These are phyloP conservation scores for Sphaerophoria rueppellii DNA, from an alignment of 2,888 invertebrate species.

Conservation along the genomic window DNA sequence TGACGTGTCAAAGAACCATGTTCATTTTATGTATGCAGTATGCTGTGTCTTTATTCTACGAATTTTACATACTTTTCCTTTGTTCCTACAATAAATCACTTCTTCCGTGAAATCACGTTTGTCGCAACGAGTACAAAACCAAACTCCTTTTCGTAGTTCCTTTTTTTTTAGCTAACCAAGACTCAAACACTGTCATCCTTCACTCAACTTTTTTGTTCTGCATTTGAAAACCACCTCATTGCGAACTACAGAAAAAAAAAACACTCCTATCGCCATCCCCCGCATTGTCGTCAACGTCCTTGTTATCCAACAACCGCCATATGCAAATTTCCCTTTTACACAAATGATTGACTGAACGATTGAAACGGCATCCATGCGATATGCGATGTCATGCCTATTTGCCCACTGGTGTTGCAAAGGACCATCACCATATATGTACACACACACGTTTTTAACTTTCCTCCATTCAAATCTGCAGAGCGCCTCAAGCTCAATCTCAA, in stretches of 20 bases:
- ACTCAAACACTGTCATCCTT: constrained; percentile 18
- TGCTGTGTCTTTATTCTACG: not conserved
- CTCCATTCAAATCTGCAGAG: not conserved
- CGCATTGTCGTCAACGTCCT: not conserved
- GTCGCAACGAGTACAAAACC: not conserved
- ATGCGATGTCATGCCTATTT: not conserved
- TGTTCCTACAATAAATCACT: constrained; percentile 6
- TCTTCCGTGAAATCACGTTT: not conserved
- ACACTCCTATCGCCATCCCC: not conserved
- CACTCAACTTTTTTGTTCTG: constrained; percentile 13
- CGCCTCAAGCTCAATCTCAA: constrained; percentile 4
- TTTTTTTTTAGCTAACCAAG: constrained; percentile 15
- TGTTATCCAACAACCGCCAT: not conserved
- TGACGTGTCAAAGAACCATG: not conserved
- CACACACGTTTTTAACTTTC: not conserved
- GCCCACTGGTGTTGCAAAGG: not conserved
- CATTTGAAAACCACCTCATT: not conserved
- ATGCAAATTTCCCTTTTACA: constrained; percentile 40
- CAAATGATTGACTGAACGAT: constrained; percentile 52
- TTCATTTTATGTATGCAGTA: not conserved
- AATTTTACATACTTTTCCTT: not conserved
- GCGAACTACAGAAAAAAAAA: not conserved
- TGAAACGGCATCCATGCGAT: constrained; percentile 30
- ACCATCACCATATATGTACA: not conserved
- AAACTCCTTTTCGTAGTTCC: not conserved